Evolutionary conservation across 2,113 vertebrate species (phyloP), one percentile per base, ranked within the genome.

Genomic region (Sitta europaea): DNA sequence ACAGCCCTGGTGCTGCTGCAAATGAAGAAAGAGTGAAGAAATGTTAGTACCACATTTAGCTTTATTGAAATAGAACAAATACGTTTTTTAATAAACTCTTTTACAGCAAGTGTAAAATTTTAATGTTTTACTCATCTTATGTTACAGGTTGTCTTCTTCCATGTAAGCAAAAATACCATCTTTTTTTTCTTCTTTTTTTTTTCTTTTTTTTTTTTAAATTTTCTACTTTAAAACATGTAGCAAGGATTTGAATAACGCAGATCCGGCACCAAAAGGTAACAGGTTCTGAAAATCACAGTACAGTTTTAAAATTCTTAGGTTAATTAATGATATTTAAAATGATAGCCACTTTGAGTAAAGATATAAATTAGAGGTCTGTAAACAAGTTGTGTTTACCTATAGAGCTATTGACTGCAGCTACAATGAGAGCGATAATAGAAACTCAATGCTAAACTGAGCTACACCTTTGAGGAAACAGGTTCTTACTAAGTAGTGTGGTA

Each of bases 11-110:
- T 76, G 24, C 48, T 72, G 78, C 29, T 94, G 85, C 68, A 90
- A 90, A 61, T 72, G 42, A 97, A 94, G 94, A 55, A n/a, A 78
- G 36, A 89, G 42, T 67, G 48, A 84, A 62, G 40, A 83, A 83
- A 91, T 50, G 11, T 94, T 95, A 98, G 89, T 98, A 97, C 96
- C 98, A 98, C 98, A 99, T 98, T 98, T 98, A 98, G 94, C 98
- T 99, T 99, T 99, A 99, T 99, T 99, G 98, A 98, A 98, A 98
- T 97, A 97, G 97, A 98, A 98, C 97, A 98, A 98, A 98, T 98
- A 98, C 72, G 91, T 95, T 96, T 98, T 96, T 97, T 97, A 98
- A 97, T 98, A 98, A 98, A 98, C 93, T 95, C 97, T 98, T 98
- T 97, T 97, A 98, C 97, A 98, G 92, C 97, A 97, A 97, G 95